A percentile compares a stretch with the other conserved stretches of the same genome.
Conservation (phyloP, 2,797 vertebrate species). For the Caiman crocodilus region DNA sequence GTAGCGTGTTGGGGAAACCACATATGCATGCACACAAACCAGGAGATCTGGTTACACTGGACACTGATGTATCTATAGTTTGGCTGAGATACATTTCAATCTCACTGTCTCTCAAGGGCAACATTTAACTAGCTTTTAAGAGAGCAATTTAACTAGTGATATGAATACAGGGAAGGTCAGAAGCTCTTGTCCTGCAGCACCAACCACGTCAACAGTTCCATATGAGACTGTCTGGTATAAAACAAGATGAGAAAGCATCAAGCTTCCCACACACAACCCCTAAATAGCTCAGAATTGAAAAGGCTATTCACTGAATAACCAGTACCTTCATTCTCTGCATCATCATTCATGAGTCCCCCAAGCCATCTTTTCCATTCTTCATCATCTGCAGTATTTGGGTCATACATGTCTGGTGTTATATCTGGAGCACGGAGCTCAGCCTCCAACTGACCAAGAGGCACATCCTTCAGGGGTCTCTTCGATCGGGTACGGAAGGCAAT, state of each 20-base stretch:
- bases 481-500: conserved; percentile 94
- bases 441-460: conserved; percentile 92
- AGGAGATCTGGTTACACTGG: background rate
- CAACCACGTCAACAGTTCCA: background rate
- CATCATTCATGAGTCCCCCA: conserved; percentile 88
- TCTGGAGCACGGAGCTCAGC: conserved; percentile 93
- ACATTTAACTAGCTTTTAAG: background rate
- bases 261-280: rapidly evolving
- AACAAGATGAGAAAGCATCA: background rate
- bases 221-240: rapidly evolving
- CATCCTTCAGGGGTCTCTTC: conserved; percentile 88
- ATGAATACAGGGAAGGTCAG: background rate
- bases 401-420: conserved; percentile 96
- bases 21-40: background rate
- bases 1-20: background rate
- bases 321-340: conserved; percentile 89
- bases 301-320: background rate
- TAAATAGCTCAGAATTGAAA: background rate
- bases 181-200: background rate
- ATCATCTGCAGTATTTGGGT: conserved; percentile 87
- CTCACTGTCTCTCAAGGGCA: background rate
- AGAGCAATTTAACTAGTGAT: background rate
- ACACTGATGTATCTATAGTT: background rate
- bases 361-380: conserved; percentile 95
- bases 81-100: background rate